phyloP scores from a whole-genome alignment of 2,797 vertebrate genomes.

The Ficedula albicollis region DNA sequence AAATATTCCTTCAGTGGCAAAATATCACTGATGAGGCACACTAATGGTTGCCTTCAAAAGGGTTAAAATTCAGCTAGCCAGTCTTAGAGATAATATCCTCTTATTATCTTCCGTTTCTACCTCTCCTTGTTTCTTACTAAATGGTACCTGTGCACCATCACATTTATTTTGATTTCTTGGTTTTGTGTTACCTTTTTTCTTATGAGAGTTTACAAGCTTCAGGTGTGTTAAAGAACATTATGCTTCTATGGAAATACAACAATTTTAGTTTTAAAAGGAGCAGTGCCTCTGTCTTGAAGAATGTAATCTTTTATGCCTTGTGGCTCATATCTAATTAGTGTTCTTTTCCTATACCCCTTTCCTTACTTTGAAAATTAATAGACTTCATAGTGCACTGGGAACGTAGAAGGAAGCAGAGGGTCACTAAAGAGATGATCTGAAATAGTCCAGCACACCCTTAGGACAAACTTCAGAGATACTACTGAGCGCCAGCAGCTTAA shows the following conservation, averaged over 20 bases:
- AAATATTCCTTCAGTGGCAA: not conserved
- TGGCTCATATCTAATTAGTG: not conserved
- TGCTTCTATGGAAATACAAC: not conserved
- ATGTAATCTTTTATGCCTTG: not conserved
- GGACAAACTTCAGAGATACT: not conserved
- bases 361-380: not conserved
- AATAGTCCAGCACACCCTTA: not conserved
- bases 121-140: not conserved
- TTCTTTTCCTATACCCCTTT: not conserved
- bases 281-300: not conserved
- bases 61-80: not conserved
- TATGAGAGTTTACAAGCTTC: not conserved
- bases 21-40: not conserved
- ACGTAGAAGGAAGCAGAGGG: not conserved
- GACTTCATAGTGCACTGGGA: not conserved
- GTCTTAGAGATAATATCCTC: not conserved
- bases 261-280: not conserved
- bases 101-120: not conserved
- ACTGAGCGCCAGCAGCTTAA: not conserved
- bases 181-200: not conserved
- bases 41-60: not conserved
- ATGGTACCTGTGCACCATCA: not conserved
- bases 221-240: not conserved
- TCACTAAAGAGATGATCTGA: not conserved
- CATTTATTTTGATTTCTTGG: not conserved